phyloP scores from a whole-genome alignment of 2,797 vertebrate species.

The Loris lydekkerianus region DNA sequence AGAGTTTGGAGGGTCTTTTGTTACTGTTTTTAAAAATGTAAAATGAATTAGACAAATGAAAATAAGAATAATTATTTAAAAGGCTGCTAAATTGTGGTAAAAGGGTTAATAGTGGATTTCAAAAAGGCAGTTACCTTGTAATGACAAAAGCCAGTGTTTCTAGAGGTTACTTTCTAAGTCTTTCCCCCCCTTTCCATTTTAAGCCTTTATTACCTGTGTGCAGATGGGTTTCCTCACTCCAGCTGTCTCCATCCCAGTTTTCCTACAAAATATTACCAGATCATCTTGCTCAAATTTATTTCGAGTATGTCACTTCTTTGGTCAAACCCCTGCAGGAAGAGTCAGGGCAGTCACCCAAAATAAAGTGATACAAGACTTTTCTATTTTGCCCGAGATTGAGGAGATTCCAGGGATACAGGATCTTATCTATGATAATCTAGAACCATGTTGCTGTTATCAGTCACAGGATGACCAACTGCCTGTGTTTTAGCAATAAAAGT shows the following conservation, averaged over 20 bases:
- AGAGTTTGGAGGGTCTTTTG: neutral
- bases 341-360: neutral
- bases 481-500: neutral
- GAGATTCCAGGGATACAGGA: neutral
- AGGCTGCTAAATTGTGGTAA: neutral
- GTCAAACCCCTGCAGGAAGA: neutral
- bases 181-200: neutral
- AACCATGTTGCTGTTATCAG: neutral
- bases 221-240: neutral
- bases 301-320: neutral
- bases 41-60: slow-evolving; percentile 41
- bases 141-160: neutral
- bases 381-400: neutral
- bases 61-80: neutral
- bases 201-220: neutral
- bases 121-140: neutral
- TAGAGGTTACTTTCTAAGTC: neutral
- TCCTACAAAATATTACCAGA: neutral
- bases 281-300: neutral
- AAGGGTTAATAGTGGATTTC: slow-evolving; percentile 2
- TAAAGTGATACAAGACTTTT: neutral
- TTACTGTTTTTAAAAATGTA: neutral
- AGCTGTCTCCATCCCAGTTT: neutral
- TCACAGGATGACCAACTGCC: neutral
- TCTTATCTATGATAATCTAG: neutral